phyloP scores from a whole-genome alignment of 2,888 invertebrate species.

The Andrena praecox region DNA sequence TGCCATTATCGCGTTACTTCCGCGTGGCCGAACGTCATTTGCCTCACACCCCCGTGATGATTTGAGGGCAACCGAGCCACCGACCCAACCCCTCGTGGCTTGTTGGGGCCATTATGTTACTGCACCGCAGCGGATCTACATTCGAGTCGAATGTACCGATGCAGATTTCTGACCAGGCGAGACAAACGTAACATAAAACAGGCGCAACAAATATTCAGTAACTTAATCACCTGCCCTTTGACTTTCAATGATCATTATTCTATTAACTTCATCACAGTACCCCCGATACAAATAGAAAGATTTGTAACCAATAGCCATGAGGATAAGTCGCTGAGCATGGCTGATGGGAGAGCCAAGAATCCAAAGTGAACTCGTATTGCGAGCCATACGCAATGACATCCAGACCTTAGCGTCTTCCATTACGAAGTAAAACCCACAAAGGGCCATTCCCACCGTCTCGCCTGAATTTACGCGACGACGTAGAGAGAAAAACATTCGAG shows the following conservation, averaged over 20 bases:
- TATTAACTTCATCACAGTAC: too few relatives aligned
- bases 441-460: neutral
- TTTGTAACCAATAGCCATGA: too few relatives aligned
- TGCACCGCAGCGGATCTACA: constrained; percentile 55
- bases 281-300: too few relatives aligned
- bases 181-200: constrained; percentile 31
- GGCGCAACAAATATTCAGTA: constrained; percentile 32
- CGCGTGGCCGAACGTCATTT: constrained; percentile 81
- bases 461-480: neutral
- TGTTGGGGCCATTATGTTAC: constrained; percentile 74
- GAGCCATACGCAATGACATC: too few relatives aligned
- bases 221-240: too few relatives aligned
- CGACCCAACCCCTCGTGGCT: constrained; percentile 70
- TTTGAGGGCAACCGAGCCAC: constrained; percentile 82
- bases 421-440: neutral
- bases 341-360: too few relatives aligned
- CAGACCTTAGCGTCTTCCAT: neutral
- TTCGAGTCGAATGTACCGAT: constrained; percentile 56
- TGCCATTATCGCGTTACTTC: constrained; percentile 83
- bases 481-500: constrained; percentile 12
- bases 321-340: too few relatives aligned
- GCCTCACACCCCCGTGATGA: constrained; percentile 81
- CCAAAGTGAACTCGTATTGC: too few relatives aligned
- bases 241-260: too few relatives aligned
- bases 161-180: constrained; percentile 42